Percentiles rank a stretch among this genome's conserved stretches.
Conservation (phyloP, 2,797 vertebrate species). For the Antrozous pallidus region DNA sequence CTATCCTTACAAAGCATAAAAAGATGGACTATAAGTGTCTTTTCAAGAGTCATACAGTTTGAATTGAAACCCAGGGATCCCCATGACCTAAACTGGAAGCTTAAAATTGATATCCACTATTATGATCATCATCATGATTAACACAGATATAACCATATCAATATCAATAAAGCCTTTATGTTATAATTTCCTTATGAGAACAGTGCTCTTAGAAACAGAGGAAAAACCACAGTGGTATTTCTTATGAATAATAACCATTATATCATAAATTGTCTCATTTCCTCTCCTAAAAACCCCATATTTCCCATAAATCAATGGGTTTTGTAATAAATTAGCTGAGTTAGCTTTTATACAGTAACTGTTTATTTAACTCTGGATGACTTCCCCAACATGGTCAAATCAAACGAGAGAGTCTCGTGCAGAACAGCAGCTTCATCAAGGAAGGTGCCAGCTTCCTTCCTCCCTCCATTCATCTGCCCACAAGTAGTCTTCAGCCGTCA, state of each 20-base stretch:
- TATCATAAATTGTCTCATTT: slow-evolving; percentile 11
- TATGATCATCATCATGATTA: neutral
- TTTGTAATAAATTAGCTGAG: slow-evolving; percentile 9
- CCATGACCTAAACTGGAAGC: neutral
- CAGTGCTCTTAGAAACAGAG: slow-evolving; percentile 24
- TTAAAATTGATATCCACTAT: slow-evolving; percentile 1
- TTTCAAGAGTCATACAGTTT: neutral
- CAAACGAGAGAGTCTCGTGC: neutral
- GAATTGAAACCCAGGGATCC: neutral
- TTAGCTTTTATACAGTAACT: neutral
- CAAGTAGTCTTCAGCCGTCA: neutral
- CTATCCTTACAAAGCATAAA: neutral
- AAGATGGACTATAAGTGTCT: neutral
- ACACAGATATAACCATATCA: neutral
- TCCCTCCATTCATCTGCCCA: neutral
- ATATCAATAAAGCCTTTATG: neutral
- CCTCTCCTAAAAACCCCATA: neutral
- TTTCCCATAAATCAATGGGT: slow-evolving; percentile 6
- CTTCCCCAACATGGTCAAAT: slow-evolving; percentile 38
- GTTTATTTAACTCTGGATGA: neutral
- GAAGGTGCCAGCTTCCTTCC: neutral
- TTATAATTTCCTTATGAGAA: slow-evolving; percentile 10
- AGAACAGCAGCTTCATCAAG: neutral
- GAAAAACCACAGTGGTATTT: slow-evolving; percentile 21
- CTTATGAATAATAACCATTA: slow-evolving; percentile 30